Base-by-base conservation (phyloP, 1,140 invertebrate species). In the Telenomus remus region DNA sequence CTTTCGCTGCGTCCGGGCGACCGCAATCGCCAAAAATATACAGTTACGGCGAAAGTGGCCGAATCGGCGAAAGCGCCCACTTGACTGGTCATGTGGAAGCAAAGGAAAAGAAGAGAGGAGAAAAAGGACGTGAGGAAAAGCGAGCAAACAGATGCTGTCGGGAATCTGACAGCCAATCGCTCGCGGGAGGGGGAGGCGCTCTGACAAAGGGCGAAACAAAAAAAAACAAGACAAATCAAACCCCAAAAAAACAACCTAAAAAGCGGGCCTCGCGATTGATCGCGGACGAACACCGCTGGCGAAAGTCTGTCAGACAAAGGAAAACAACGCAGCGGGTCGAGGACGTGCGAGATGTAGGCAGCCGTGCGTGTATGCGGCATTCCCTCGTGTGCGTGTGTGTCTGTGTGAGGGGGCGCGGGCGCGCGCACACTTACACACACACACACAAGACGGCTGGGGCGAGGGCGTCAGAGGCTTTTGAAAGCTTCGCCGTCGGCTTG, bases 281-380 rank as follows among this genome's bases (percentile, higher is more conserved):
- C 57, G 50, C 55, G 9, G 68, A 50, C 59, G 19, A 10, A 47
- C 49, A n/a, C 49, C 5, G 56, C n/a, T 44, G 66, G 73, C 61
- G 73, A 76, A 76, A 76, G 73, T 70, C 61, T n/a, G n/a, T 66
- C 56, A 61, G 66, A 76, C 73, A 76, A 76, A 76, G 73, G 55
- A 76, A 70, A 60, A 70, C 55, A 60, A 60, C 60, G 50, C 60
- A 57, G 63, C 73, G 74, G 74, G 74, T 71, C 74, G 68, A 76
- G 74, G 68, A 68, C 68, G 63, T 66, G 73, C 60, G 55, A 57
- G 66, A 66, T 74, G 61, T 65, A 68, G 55, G 66, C 63, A 68
- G 53, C 34, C 37, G 34, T 47, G 66, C 47, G 54, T 61, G 63
- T 68, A 51, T 61, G 56, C 61, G 70, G 56, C 57, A 68, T 69